phyloP scores from a whole-genome alignment of 2,888 invertebrate genomes.

The Synanthedon vespiformis region DNA sequence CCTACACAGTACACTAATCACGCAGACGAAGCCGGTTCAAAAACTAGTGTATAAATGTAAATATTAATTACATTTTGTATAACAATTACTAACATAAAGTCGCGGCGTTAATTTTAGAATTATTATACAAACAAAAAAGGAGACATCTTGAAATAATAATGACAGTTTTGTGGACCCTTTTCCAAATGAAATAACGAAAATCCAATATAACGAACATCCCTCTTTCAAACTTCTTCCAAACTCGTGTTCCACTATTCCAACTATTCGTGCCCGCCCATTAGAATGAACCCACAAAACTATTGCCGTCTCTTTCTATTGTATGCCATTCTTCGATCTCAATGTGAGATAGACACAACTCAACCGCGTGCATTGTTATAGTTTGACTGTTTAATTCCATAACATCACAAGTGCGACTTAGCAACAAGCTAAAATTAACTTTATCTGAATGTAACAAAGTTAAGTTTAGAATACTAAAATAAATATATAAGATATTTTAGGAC shows the following conservation, averaged over 20 bases:
- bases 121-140: slow-evolving; percentile 5
- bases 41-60: too few species aligned
- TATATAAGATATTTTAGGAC: slow-evolving; percentile 14
- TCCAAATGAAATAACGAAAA: slow-evolving; percentile 37
- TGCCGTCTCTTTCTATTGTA: slow-evolving; percentile 29
- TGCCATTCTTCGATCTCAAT: slow-evolving; percentile 18
- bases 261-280: slow-evolving; percentile 51
- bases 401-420: slow-evolving; percentile 9
- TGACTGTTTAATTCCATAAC: slow-evolving; percentile 14
- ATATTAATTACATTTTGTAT: too few species aligned
- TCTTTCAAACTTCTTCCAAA: slow-evolving; percentile 65
- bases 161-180: slow-evolving; percentile 25
- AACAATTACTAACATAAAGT: too few species aligned
- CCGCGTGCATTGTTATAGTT: slow-evolving; percentile 62
- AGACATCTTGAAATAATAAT: slow-evolving; percentile 38
- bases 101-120: neutral
- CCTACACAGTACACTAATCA: too few species aligned
- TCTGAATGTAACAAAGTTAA: rapidly evolving
- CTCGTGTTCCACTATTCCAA: slow-evolving; percentile 53
- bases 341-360: slow-evolving; percentile 38
- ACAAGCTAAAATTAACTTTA: slow-evolving; percentile 11
- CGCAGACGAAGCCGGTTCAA: too few species aligned
- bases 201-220: slow-evolving; percentile 56
- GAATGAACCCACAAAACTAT: slow-evolving; percentile 20
- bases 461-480: slow-evolving; percentile 1